These are phyloP conservation scores for Eupithecia dodoneata DNA, from an alignment of 2,888 invertebrate genomes.

Conservation along the genomic window DNA sequence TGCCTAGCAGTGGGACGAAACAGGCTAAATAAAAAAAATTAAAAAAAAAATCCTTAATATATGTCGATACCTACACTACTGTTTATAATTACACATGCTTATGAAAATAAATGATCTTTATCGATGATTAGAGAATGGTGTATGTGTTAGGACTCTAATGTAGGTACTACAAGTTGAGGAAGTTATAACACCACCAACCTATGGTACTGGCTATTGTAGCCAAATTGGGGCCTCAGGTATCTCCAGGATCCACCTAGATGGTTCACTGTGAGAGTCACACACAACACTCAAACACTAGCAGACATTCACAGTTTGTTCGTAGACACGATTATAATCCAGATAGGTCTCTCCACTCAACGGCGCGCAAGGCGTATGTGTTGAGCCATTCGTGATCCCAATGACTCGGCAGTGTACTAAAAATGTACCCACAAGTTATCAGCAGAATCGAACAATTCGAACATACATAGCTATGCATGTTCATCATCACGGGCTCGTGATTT, in stretches of 20 bases:
- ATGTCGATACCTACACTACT: too few species aligned
- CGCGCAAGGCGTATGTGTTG: neutral
- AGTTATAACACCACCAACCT: neutral
- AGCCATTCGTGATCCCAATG: neutral
- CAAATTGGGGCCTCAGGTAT: neutral
- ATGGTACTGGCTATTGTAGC: neutral
- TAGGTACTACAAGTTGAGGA: neutral
- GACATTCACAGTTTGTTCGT: neutral
- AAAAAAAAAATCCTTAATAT: too few species aligned
- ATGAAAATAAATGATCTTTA: too few species aligned
- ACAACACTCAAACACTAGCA: neutral
- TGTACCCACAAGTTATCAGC: neutral
- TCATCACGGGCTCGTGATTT: too few species aligned
- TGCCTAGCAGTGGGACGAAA: too few species aligned
- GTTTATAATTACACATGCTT: too few species aligned
- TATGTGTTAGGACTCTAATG: neutral
- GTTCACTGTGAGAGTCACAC: neutral
- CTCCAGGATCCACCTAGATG: neutral
- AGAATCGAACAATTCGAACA: neutral
- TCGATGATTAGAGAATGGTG: neutral
- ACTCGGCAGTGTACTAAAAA: neutral
- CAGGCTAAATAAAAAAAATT: too few species aligned
- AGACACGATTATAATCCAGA: neutral
- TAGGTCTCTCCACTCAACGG: neutral
- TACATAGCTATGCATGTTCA: too few species aligned